These are phyloP conservation scores for Cygnus olor DNA, from an alignment of 2,797 vertebrate species.

Conservation along the genomic window DNA sequence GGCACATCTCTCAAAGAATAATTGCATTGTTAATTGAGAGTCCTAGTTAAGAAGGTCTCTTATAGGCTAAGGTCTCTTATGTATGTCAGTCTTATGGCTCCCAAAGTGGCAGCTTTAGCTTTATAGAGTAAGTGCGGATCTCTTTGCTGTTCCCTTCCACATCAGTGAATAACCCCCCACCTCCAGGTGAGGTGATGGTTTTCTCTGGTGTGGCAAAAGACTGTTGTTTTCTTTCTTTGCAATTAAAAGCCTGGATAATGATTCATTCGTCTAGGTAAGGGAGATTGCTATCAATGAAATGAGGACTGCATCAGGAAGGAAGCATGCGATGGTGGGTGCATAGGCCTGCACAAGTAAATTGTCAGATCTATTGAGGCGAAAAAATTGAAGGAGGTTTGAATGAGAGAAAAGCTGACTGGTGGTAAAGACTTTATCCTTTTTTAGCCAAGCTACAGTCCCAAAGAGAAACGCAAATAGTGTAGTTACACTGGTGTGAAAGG, in stretches of 20 bases:
- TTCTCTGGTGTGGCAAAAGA: background rate
- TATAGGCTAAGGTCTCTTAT: background rate
- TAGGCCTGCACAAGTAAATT: background rate
- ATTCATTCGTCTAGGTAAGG: background rate
- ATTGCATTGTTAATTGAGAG: background rate
- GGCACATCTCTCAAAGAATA: background rate
- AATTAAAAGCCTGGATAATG: background rate
- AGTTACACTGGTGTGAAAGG: background rate
- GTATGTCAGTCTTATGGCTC: background rate
- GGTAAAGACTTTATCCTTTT: background rate
- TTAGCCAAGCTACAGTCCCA: background rate
- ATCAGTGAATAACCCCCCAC: too few species aligned
- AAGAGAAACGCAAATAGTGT: background rate
- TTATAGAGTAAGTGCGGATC: fast-evolving
- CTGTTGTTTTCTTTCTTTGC: background rate
- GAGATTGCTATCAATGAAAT: background rate
- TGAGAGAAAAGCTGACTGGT: background rate
- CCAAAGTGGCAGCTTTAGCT: background rate
- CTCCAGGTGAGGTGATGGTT: background rate
- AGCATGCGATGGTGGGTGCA: background rate
- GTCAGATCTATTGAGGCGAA: background rate
- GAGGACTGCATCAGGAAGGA: background rate
- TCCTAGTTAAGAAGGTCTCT: background rate
- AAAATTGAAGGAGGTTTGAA: background rate
- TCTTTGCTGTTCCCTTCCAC: background rate